A percentile compares a stretch with the other conserved stretches of the same genome.
Conservation (phyloP, 1,140 invertebrate species). For the Conus betulinus region DNA sequence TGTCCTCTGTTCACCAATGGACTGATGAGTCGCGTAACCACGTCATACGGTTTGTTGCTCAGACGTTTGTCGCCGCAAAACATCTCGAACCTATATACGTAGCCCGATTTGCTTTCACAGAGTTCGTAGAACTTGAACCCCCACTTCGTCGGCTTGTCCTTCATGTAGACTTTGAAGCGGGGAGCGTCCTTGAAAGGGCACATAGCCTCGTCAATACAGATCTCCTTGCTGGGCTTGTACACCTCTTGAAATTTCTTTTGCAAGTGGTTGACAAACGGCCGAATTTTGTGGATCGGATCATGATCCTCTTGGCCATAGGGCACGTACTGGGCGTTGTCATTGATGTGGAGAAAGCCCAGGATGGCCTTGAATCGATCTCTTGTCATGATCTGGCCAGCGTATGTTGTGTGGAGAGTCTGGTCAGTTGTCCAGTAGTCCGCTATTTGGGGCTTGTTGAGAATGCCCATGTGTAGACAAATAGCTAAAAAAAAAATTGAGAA, state of each 20-base stretch:
- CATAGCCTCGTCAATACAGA: constrained; percentile 50
- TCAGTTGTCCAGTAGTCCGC: too few relatives aligned
- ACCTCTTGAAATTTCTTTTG: constrained; percentile 4
- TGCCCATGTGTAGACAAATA: too few relatives aligned
- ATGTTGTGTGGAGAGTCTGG: too few relatives aligned
- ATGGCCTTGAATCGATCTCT: too few relatives aligned
- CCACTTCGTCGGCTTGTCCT: constrained; percentile 52
- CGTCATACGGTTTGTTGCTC: constrained; percentile 37
- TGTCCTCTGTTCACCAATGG: not conserved
- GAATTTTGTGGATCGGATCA: constrained; percentile 27
- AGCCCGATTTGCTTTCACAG: constrained; percentile 29
- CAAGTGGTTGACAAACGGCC: constrained; percentile 25
- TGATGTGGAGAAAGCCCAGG: not conserved
- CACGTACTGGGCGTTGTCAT: constrained; percentile 12
- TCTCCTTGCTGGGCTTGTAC: constrained; percentile 30
- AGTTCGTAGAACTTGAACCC: constrained; percentile 45
- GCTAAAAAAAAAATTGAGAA: too few relatives aligned
- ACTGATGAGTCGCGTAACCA: constrained; percentile 21
- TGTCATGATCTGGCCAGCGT: too few relatives aligned
- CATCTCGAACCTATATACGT: constrained; percentile 32
- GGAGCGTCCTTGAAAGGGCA: constrained; percentile 30
- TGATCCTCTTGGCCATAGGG: not conserved
- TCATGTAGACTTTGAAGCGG: constrained; percentile 46
- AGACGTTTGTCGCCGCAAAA: not conserved
- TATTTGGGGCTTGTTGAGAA: too few relatives aligned